phyloP scores from a whole-genome alignment of 1,140 invertebrate species.

The Pseudomyrmex gracilis region DNA sequence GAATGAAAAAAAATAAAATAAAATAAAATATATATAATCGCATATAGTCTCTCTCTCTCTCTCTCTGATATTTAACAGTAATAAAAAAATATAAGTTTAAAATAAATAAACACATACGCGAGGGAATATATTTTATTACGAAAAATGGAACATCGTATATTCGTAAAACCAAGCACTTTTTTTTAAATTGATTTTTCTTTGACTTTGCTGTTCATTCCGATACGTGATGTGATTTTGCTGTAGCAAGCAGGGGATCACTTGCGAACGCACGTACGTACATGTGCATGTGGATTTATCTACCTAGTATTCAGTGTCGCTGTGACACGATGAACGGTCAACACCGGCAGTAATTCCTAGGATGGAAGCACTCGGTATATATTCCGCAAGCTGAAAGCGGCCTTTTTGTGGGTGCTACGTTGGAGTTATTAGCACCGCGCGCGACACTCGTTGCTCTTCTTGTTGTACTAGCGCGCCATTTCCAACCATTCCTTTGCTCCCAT shows the following conservation, averaged over 20 bases:
- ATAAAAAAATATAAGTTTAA: too few relatives aligned
- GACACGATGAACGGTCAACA: slow-evolving; percentile 70
- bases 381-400: slow-evolving; percentile 63
- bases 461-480: slow-evolving; percentile 28
- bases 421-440: slow-evolving; percentile 71
- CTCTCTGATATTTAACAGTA: too few relatives aligned
- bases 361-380: slow-evolving; percentile 63
- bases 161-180: too few relatives aligned
- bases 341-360: slow-evolving; percentile 65
- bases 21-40: too few relatives aligned
- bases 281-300: slow-evolving; percentile 61
- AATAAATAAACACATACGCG: too few relatives aligned
- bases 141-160: too few relatives aligned
- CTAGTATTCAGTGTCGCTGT: slow-evolving; percentile 45
- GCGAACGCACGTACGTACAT: neutral
- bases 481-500: neutral
- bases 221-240: neutral
- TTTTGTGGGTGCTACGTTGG: slow-evolving; percentile 60
- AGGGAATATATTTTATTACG: too few relatives aligned
- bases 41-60: too few relatives aligned
- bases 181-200: neutral
- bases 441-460: slow-evolving; percentile 70
- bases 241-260: neutral
- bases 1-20: too few relatives aligned
- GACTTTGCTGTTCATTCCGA: neutral